phyloP scores from a whole-genome alignment of 2,113 vertebrate species.

The Malurus elegans region DNA sequence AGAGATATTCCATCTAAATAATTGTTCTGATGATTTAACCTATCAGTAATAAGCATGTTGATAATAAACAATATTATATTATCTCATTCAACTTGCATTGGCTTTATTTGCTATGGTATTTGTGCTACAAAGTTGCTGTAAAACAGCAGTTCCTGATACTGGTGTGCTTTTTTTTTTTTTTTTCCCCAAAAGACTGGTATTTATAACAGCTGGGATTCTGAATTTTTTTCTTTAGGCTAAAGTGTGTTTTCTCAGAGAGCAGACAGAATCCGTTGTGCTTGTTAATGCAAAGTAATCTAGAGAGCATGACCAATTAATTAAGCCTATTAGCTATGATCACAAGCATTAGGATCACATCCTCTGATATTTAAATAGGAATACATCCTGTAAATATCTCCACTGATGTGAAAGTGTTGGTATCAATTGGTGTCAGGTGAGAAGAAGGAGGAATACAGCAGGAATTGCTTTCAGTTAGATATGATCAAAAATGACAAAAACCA shows the following conservation, averaged over 20 bases:
- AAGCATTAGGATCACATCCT: neutral
- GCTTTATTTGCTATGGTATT: neutral
- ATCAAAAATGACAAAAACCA: neutral
- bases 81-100: neutral
- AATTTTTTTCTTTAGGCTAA: neutral
- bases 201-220: neutral
- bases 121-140: neutral
- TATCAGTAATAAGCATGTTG: neutral
- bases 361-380: neutral
- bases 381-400: neutral
- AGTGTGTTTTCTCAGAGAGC: neutral
- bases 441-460: neutral
- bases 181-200: neutral
- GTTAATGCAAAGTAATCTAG: neutral
- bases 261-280: neutral
- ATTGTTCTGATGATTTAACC: neutral
- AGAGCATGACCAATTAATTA: neutral
- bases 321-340: neutral
- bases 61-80: neutral
- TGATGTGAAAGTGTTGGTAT: neutral
- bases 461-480: neutral
- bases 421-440: neutral
- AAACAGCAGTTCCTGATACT: neutral
- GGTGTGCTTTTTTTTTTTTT: fast-evolving
- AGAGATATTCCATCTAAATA: neutral